phyloP scores from a whole-genome alignment of 1,140 invertebrate species.

The Drosophila kanapiae region DNA sequence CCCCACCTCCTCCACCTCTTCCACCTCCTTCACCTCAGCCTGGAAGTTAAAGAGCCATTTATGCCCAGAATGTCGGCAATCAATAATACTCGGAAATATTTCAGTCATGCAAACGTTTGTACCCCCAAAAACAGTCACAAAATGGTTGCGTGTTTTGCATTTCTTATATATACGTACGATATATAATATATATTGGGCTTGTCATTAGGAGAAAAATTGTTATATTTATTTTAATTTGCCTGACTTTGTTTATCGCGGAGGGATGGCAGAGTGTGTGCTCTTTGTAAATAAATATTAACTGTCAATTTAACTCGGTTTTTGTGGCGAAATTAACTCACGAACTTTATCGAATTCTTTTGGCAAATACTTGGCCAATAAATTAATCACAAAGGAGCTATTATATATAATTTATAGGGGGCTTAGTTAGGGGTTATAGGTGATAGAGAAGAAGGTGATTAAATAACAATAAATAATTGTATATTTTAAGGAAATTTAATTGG shows the following conservation, averaged over 20 bases:
- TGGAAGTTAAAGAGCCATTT: constrained; percentile 65
- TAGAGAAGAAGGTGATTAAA: background rate
- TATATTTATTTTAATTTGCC: constrained; percentile 79
- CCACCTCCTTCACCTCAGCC: background rate
- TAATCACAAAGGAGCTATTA: background rate
- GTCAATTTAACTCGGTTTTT: constrained; percentile 5
- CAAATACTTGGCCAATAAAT: constrained; percentile 7
- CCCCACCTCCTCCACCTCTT: background rate
- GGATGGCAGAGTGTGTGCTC: background rate
- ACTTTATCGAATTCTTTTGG: background rate
- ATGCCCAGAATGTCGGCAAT: constrained; percentile 62
- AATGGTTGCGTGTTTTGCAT: constrained; percentile 76
- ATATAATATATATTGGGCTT: constrained; percentile 31
- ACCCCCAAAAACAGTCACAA: constrained; percentile 51
- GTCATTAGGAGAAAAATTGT: constrained; percentile 74
- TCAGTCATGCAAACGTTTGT: constrained; percentile 65
- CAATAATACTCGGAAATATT: constrained; percentile 75
- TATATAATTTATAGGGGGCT: background rate
- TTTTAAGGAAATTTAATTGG: background rate
- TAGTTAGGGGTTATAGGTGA: background rate
- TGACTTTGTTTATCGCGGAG: constrained; percentile 37
- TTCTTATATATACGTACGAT: constrained; percentile 40
- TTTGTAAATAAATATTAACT: constrained; percentile 16
- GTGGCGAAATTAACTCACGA: constrained; percentile 9
- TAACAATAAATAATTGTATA: background rate